Percentiles rank a stretch among this genome's conserved stretches.
phyloP scores from a whole-genome alignment of 1,140 invertebrate genomes.

The Drosophila pandora region DNA sequence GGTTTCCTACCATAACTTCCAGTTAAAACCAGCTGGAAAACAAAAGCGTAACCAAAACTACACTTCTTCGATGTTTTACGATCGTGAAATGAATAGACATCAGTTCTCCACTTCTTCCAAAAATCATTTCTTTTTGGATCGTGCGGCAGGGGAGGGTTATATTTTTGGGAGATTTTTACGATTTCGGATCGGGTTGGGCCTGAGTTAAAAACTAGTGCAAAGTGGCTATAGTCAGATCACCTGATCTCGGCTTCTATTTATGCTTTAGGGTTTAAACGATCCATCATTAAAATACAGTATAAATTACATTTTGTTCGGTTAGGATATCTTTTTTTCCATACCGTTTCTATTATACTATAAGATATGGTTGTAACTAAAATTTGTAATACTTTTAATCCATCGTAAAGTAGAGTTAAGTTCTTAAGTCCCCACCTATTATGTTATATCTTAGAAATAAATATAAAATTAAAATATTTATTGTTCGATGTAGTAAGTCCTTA shows the following conservation, averaged over 20 bases:
- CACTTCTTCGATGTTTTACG: constrained; percentile 63
- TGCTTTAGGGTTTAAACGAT: constrained; percentile 11
- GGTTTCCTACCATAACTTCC: constrained; percentile 56
- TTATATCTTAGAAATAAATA: too few species aligned
- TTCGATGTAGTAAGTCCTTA: too few species aligned
- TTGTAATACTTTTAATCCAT: too few species aligned
- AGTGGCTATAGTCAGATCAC: constrained; percentile 41
- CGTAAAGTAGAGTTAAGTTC: too few species aligned
- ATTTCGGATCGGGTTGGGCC: constrained; percentile 20
- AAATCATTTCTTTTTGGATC: constrained; percentile 19
- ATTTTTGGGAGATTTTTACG: constrained; percentile 64
- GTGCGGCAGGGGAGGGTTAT: constrained; percentile 14
- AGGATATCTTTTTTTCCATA: neutral
- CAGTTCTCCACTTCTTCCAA: constrained; percentile 31
- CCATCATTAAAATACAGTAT: constrained; percentile 7
- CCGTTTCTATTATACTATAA: too few species aligned
- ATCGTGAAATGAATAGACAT: constrained; percentile 72
- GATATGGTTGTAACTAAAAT: too few species aligned
- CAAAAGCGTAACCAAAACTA: constrained; percentile 66
- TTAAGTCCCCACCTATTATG: neutral
- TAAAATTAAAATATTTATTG: too few species aligned
- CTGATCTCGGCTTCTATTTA: constrained; percentile 14
- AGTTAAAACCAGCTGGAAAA: constrained; percentile 69
- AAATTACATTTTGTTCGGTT: constrained; percentile 8
- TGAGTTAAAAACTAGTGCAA: constrained; percentile 41